A percentile compares a stretch with the other conserved stretches of the same genome.
Conservation (phyloP, 2,888 invertebrate species). For the Cecidostiba fungosa region DNA sequence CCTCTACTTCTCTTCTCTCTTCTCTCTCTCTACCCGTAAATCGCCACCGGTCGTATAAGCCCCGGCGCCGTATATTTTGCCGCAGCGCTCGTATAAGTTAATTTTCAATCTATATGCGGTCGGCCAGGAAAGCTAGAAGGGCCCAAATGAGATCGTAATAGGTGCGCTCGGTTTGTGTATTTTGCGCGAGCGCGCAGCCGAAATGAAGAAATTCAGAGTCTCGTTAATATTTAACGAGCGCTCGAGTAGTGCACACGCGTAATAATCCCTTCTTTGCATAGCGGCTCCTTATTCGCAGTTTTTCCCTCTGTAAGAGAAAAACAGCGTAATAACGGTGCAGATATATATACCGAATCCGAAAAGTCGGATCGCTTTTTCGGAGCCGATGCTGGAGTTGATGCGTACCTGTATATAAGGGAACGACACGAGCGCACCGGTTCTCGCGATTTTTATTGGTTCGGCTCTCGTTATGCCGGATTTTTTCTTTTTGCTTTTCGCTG, state of each 20-base stretch:
- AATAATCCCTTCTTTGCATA: constrained; percentile 43
- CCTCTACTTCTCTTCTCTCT: constrained; percentile 4
- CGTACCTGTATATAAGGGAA: background rate
- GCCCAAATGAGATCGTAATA: constrained; percentile 56
- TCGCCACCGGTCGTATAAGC: constrained; percentile 23
- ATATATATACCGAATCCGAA: constrained; percentile 2
- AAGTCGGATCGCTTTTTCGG: background rate
- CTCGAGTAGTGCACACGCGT: background rate
- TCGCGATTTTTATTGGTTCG: background rate
- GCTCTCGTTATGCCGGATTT: background rate
- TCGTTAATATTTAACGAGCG: constrained; percentile 79
- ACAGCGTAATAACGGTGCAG: background rate
- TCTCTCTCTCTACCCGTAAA: constrained; percentile 10
- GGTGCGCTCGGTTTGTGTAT: constrained; percentile 13
- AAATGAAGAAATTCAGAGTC: constrained; percentile 79
- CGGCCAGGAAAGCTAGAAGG: constrained; percentile 26
- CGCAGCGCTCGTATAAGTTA: constrained; percentile 80
- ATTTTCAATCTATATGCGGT: constrained; percentile 81
- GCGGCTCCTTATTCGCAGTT: background rate
- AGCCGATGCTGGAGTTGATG: background rate
- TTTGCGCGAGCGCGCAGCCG: constrained; percentile 45
- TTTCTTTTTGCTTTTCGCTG: background rate
- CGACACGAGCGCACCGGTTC: background rate
- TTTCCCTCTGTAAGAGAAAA: background rate
- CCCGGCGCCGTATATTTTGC: constrained; percentile 75